Base-by-base conservation (phyloP, 2,797 vertebrate genomes). In the Ceryle rudis region DNA sequence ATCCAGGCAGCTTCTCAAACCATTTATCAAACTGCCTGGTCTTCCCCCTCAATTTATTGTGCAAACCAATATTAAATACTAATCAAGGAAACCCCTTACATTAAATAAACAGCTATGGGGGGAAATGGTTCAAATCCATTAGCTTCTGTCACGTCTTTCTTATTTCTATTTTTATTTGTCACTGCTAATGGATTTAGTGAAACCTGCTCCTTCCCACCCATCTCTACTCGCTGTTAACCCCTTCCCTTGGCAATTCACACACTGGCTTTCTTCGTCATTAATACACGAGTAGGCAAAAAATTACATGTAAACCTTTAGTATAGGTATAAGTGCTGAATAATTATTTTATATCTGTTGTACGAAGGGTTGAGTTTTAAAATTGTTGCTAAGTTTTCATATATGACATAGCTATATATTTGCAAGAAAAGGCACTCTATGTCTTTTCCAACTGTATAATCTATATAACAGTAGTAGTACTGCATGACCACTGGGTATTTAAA, bases 131-230 rank as follows among this genome's bases (percentile, higher is more conserved):
- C 65, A 78, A 73, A 91, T 93, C 86, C 83, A 79, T 94, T 93
- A 78, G 67, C 51, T 93, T 93, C 90, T 94, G 88, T 94, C 90
- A 94, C 22, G 22, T 74, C 61, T 82, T 89, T 62, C 49, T 70
- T 69, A 23, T 81, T 84, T 86, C 66, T 69, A 5, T 61, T 89
- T 96, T 96, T 91, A 62, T 93, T 97, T 94, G 81, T 94, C 70
- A 84, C 25, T 41, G 60, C 77, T 92, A 94, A 90, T 95, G 82
- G 94, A 80, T 95, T 82, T 91, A 62, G 66, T 90, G 84, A 46
- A 71, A 20, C 37, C 23, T 83, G 6, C 65, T 94, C 73, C 52
- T 29, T 90, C 51, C 54, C 65, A 70, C 52, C 35, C 14, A 1
- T 58, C 77, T 77, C 66, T 87, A 8, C 39, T 74, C 35, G 54